These are phyloP conservation scores for Drosophila insularis DNA, from an alignment of 1,140 invertebrate species.

Conservation along the genomic window DNA sequence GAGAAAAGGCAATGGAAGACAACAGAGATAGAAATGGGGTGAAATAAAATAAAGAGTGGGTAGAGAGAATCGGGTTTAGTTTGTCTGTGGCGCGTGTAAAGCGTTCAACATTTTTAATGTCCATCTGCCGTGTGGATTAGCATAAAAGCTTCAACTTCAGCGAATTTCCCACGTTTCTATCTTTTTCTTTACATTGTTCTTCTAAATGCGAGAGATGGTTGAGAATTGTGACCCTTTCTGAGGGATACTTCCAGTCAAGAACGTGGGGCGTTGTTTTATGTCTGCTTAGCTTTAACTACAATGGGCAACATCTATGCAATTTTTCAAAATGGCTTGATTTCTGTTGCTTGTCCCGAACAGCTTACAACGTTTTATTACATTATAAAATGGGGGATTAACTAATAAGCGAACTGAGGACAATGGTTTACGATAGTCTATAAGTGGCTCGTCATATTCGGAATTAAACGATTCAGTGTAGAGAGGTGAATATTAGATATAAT, in stretches of 20 bases:
- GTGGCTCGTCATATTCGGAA: neutral
- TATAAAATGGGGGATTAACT: conserved; percentile 25
- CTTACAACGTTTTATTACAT: conserved; percentile 54
- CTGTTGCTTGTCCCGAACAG: conserved; percentile 14
- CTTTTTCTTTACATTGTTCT: neutral
- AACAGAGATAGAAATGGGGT: conserved; percentile 40
- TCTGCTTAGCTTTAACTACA: conserved; percentile 62
- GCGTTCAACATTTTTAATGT: conserved; percentile 75
- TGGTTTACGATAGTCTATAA: neutral
- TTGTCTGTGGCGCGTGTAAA: conserved; percentile 56
- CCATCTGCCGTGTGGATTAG: conserved; percentile 69
- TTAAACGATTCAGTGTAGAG: too few species aligned
- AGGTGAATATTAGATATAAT: too few species aligned
- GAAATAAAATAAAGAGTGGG: neutral
- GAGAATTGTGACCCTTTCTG: conserved; percentile 6
- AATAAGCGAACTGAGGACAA: neutral
- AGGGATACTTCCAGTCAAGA: neutral
- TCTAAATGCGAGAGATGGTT: neutral
- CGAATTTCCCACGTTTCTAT: conserved; percentile 11
- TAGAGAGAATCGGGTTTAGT: conserved; percentile 28
- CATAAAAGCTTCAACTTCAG: conserved; percentile 54
- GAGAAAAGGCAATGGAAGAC: neutral
- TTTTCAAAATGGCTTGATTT: conserved; percentile 64
- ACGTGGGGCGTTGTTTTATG: conserved; percentile 51
- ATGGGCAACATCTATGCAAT: conserved; percentile 38